Base-by-base conservation (phyloP, 1,140 invertebrate genomes). In the Heliconius congener region DNA sequence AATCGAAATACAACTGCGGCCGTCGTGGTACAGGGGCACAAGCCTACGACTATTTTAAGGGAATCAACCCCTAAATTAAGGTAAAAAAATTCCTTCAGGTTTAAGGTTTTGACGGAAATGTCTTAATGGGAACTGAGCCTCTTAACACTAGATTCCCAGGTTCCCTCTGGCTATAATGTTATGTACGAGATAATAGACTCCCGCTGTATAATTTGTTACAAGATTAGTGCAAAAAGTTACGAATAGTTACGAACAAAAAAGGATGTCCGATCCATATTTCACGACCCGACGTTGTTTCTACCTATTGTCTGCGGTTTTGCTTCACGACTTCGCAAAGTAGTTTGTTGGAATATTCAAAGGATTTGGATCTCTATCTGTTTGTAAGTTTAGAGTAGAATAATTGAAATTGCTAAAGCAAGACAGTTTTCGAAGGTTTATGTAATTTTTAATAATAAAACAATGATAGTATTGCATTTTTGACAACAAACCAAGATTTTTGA, bases 241-340 rank as follows among this genome's bases (percentile, higher is more conserved):
- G 23, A 66, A 66, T 66, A 66, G 60, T 30, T 30, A 16, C 27
- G 30, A 66, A 30, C 23, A 66, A 66, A 66, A 50, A 50, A 34
- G 34, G 37, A 74, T 73, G 52, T 76, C 78, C 66, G 50, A 76
- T 76, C 71, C 71, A 73, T 80, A 80, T 73, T 76, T 73, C 74
- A 80, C 74, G 50, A 73, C 6, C 37, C 16, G 39, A 55, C n/a
- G 23, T 66, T 57, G 19, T 57, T 57, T 23, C 55, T 37, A 50
- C 37, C 52, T 50, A 72, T 79, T 79, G n/a, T 71, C 37, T 23
- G 42, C 8, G 19, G 13, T 34, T 74, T 78, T 75, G 6, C 42
- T 42, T 76, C 23, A 70, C 73, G 46, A 80, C 78, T 75, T 46
- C 57, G 37, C 34, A 37, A 75, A 60, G 57, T 66, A 30, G 60